Base-by-base conservation (phyloP, 2,888 invertebrate genomes). In the Keiferia lycopersicella region DNA sequence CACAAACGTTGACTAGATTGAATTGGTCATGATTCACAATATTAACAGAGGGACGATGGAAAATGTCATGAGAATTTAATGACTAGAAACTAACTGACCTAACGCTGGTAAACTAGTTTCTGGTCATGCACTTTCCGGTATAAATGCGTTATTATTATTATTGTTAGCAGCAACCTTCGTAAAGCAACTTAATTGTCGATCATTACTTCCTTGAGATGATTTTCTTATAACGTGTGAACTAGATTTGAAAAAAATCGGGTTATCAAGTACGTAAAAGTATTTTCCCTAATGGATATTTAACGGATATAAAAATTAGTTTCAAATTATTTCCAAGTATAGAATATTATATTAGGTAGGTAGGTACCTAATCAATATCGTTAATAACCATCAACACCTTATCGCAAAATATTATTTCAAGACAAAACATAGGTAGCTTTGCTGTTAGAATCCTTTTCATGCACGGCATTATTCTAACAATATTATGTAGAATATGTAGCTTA, bases 61-160 rank as follows among this genome's bases (percentile, higher is more conserved):
- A 45, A 45, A 45, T 45, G 45, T 16, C 45, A 16, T 45, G n/a
- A 16, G 45, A 45, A 45, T 10, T 10, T 11, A 45, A 16, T 16
- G 16, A n/a, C 45, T 45, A 45, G 45, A 45, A 45, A 45, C 41
- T 41, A 41, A 41, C n/a, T 34, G 10, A 34, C 34, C 6, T 10
- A 34, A 34, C 34, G 34, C 1, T 16, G 16, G n/a, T 45, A 45
- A 16, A 45, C 45, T 16, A 16, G 45, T 45, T n/a, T 45, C 45
- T 45, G 45, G 45, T 45, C 45, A 45, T 45, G 45, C 41, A 45
- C 16, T 45, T 45, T 45, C 45, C 45, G 45, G 45, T 45, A 45
- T 45, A n/a, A 45, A 45, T 45, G 26, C 34, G 38, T 34, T 30
- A 30, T 10, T 22, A 53, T 53, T 14, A 53, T 20, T 22, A 53